Base-by-base conservation (phyloP, 92 coral and sea anemone species). In the Epizoanthus scotinus region DNA sequence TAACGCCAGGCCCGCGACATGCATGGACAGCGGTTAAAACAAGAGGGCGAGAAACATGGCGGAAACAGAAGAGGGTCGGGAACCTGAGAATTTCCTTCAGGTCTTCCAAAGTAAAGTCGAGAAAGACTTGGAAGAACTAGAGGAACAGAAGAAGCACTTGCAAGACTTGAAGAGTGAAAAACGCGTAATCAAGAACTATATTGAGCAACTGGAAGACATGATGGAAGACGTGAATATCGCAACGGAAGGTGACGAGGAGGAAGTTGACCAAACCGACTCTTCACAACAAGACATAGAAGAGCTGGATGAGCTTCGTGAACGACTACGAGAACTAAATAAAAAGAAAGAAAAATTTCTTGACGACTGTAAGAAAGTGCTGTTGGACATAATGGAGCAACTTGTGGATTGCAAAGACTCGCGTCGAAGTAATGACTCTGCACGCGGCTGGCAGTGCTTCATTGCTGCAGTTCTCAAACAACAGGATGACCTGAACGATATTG, bases 161-260 rank as follows among this genome's bases (percentile, higher is more conserved):
- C 81, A 58, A 75, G 81, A 75, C 69, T 40, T 75, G 68, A 75
- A 75, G 42, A 75, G 49, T 38, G 81, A 75, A 40, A 75, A 75
- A 28, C 81, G 81, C 9, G 81, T 75, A 15, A 75, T 75, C 61
- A 75, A 75, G 54, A 75, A 75, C 8, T 75, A 75, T 7, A 75
- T 75, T 36, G 69, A 59, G 29, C 60, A 20, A 9, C 68, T 75
- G 34, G 81, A 75, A 59, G 81, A 75, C 21, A 75, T 58, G 22
- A 75, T 75, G 81, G 81, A 75, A 55, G 63, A 75, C 28, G 58
- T 65, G 29, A 31, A 52, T 29, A 54, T 65, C 13, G 68, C 19
- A 36, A 56, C 8, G 28, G 63, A 63, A 12, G 20, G 52, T 15
- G 55, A 63, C 27, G 63, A 75, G 38, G 80, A n/a, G 36, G 47